Base-by-base conservation (phyloP, 2,113 vertebrate genomes). In the Strigops habroptila region DNA sequence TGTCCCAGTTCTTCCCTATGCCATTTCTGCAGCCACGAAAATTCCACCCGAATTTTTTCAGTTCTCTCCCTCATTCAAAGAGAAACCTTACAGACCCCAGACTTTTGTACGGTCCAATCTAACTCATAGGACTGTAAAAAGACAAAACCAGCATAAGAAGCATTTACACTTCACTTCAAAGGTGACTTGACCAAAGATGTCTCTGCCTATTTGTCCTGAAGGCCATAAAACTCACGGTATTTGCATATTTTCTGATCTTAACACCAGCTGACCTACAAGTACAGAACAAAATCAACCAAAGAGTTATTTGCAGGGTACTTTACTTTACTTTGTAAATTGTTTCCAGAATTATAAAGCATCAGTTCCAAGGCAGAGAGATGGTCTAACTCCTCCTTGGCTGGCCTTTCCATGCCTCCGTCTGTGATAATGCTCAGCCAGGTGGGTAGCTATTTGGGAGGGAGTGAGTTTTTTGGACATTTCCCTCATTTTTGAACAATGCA, bases 401-500 rank as follows among this genome's bases (percentile, higher is more conserved):
- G 12, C 11, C 17, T 65, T 64, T 76, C 3, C 7, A 6, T 70
- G 37, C 12, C 25, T 74, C 35, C 6, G 10, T 52, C 21, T 62
- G 3, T 6, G 7, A 48, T 44, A 30, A 25, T 9, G 12, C n/a
- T 82, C 31, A 55, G 6, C 5, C 16, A 39, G 3, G 35, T 37
- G 14, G 5, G 5, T 64, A 7, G 13, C 6, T 76, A 4, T 65
- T 19, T 11, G 6, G 4, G 4, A 5, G 10, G 1, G 2, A 65
- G 13, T 17, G 11, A 83, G 27, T 0, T 52, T 75, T 88, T 49
- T 59, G 1, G 19, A 22, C 21, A 24, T 46, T 43, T 67, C 13
- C 12, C 35, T 55, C 9, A 44, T 83, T 83, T 77, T 33, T 86
- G 67, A 82, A 22, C 16, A 86, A 35, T 10, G 4, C 28, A 79